Conservation (phyloP, 2,113 vertebrate species). For the Gambusia affinis region DNA sequence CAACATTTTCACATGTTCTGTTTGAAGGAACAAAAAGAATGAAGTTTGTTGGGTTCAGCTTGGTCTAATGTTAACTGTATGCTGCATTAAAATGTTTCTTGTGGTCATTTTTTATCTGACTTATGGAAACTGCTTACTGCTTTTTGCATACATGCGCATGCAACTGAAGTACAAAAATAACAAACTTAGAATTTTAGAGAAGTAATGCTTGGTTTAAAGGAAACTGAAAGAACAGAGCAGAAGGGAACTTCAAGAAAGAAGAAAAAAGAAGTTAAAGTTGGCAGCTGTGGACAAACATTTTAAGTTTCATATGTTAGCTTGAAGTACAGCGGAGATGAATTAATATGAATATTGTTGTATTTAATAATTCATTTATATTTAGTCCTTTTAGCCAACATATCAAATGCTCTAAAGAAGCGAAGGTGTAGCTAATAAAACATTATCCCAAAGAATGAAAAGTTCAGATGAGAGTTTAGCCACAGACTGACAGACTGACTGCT, state of each 20-base stretch:
- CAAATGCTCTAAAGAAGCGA: not conserved
- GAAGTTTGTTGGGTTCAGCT: not conserved
- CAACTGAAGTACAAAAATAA: not conserved
- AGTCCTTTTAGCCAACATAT: not conserved
- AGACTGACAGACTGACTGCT: conserved; percentile 40
- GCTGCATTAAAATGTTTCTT: not conserved
- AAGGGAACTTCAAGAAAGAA: not conserved
- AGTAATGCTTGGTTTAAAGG: not conserved
- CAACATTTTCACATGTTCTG: not conserved
- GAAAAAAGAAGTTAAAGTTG: not conserved
- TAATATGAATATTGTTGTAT: not conserved
- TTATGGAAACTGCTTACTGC: not conserved
- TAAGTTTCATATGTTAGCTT: not conserved
- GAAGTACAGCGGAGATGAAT: too few species aligned
- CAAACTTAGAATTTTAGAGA: not conserved
- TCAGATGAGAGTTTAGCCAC: conserved; percentile 35
- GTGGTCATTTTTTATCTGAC: not conserved
- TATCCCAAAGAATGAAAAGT: not conserved
- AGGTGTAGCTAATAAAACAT: conserved; percentile 1
- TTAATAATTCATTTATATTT: not conserved
- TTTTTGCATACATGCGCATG: not conserved
- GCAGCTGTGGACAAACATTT: not conserved
- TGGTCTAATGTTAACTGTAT: not conserved
- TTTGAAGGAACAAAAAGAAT: not conserved
- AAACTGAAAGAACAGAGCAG: not conserved